These are phyloP conservation scores for Rhorus exstirpatorius DNA, from an alignment of 2,888 invertebrate genomes.

Conservation along the genomic window DNA sequence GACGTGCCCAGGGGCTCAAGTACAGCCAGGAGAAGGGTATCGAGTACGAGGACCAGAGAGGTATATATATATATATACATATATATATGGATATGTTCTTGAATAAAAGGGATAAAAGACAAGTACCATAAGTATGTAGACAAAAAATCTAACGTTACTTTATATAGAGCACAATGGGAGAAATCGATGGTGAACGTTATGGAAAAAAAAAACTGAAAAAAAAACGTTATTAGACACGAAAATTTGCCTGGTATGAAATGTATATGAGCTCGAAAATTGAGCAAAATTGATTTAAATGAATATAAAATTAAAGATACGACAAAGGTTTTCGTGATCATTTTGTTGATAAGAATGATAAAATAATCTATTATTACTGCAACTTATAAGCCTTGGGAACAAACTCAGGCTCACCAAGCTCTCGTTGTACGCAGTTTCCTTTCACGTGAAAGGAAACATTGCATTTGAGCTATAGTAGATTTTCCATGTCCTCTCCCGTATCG, in stretches of 20 bases:
- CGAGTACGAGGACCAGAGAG: conserved; percentile 82
- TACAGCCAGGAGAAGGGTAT: conserved; percentile 83
- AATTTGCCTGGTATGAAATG: neutral
- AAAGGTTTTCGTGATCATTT: neutral
- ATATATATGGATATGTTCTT: neutral
- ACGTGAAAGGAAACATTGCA: conserved; percentile 60
- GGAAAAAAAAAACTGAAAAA: conserved; percentile 1
- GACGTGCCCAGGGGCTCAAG: conserved; percentile 83
- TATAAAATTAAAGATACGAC: neutral
- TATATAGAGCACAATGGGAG: neutral
- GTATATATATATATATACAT: conserved; percentile 71
- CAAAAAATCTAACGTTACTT: conserved; percentile 35
- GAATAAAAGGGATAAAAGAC: conserved; percentile 35
- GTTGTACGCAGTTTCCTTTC: conserved; percentile 60
- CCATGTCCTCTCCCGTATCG: conserved; percentile 36
- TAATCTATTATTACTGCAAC: neutral
- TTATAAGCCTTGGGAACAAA: conserved; percentile 13
- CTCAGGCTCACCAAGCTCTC: conserved; percentile 10
- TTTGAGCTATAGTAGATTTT: conserved; percentile 9
- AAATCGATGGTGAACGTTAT: conserved; percentile 6
- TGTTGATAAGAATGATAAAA: neutral
- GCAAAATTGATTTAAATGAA: neutral
- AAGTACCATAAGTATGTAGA: conserved; percentile 10
- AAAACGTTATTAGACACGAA: neutral
- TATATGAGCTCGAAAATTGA: no score